A percentile compares a stretch with the other conserved stretches of the same genome.
phyloP scores from a whole-genome alignment of 2,113 vertebrate species.

The Sander lucioperca region DNA sequence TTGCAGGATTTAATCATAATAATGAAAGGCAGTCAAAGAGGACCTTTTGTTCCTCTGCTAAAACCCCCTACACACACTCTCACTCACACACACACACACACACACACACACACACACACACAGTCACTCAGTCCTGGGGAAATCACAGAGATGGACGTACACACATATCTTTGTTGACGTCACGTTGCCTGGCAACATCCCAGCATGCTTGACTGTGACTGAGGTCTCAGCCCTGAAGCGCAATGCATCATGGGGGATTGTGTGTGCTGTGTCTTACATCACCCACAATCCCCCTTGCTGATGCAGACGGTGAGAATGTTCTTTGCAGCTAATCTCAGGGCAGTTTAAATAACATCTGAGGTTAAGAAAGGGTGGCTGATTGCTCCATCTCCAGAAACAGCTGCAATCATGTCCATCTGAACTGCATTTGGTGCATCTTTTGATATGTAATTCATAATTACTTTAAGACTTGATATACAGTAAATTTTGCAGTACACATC shows the following conservation, averaged over 20 bases:
- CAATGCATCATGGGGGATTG: conserved; percentile 76
- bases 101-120: conserved; percentile 19
- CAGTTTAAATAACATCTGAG: conserved; percentile 26
- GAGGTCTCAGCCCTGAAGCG: conserved; percentile 74
- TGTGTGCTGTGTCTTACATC: conserved; percentile 67
- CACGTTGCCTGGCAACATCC: conserved; percentile 79
- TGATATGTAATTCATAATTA: conserved; percentile 57
- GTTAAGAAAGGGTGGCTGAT: conserved; percentile 14
- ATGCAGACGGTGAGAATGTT: conserved; percentile 32
- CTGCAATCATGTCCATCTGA: conserved; percentile 24
- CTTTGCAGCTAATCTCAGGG: conserved; percentile 56
- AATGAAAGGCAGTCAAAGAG: conserved; percentile 55
- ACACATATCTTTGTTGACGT: conserved; percentile 69
- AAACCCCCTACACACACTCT: conserved; percentile 28
- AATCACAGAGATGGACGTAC: conserved; percentile 56
- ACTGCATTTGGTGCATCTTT: conserved; percentile 32
- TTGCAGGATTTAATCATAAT: conserved; percentile 55
- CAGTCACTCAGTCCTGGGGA: conserved; percentile 39
- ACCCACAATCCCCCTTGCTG: conserved; percentile 62
- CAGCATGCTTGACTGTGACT: conserved; percentile 73
- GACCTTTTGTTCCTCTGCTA: conserved; percentile 56
- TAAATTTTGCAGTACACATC: conserved; percentile 46
- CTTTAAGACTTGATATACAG: conserved; percentile 35
- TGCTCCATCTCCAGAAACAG: conserved; percentile 33
- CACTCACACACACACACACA: conserved; percentile 25